These are phyloP conservation scores for Tetraneura akinire DNA, from an alignment of 1,140 invertebrate species.

Conservation along the genomic window DNA sequence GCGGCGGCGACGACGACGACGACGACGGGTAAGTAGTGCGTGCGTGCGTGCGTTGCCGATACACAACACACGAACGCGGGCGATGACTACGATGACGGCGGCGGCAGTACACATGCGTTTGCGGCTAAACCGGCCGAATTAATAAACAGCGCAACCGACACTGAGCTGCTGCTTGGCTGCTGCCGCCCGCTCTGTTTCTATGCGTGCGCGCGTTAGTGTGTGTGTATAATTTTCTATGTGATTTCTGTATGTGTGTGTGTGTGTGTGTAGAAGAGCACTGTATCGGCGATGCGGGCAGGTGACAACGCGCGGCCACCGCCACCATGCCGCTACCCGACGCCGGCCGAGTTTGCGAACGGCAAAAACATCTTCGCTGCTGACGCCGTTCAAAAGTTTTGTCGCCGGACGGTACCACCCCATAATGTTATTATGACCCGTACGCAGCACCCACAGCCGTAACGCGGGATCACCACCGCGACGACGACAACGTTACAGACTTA, in stretches of 20 bases:
- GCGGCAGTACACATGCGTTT: conserved; percentile 46
- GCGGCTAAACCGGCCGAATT: conserved; percentile 49
- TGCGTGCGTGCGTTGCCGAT: conserved; percentile 42
- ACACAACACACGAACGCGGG: conserved; percentile 6
- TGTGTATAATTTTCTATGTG: background rate
- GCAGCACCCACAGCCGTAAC: no score
- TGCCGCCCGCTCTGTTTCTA: conserved; percentile 26
- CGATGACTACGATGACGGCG: conserved; percentile 3
- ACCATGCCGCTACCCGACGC: background rate
- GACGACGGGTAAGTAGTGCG: conserved; percentile 38
- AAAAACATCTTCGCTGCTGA: conserved; percentile 1
- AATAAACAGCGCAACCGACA: conserved; percentile 46
- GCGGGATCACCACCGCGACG: no score
- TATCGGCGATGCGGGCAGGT: conserved; percentile 32
- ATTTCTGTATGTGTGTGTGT: background rate
- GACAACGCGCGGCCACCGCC: conserved; percentile 9
- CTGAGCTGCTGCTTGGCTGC: conserved; percentile 31
- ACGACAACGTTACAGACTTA: no score
- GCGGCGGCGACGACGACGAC: background rate
- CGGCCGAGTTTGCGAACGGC: background rate
- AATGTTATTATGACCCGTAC: no score
- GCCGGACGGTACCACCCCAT: background rate
- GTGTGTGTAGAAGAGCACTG: background rate
- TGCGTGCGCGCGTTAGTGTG: background rate
- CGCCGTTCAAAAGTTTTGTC: background rate